Evolutionary conservation across 2,888 invertebrate genomes (phyloP), one percentile per base, ranked within the genome.

Genomic region (Tanytarsus gracilentus): DNA sequence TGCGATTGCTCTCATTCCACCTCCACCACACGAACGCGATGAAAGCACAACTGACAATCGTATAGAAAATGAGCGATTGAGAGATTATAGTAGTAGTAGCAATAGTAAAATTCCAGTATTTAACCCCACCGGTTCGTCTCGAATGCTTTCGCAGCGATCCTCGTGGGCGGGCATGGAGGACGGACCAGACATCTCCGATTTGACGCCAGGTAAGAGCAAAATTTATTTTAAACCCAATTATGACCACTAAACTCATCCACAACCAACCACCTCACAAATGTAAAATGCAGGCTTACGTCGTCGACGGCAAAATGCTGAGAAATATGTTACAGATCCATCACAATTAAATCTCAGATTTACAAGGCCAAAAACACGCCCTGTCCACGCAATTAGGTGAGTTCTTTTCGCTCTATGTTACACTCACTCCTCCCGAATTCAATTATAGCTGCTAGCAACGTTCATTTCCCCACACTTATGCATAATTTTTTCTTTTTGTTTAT

Each of bases 281-380:
- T 56, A 23, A 23, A 18, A 36, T 27, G 11, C 18, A 68, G 88
- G 87, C 44, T 75, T 91, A 36, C 79, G 90, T 18, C 78, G 85
- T 40, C 79, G 91, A 29, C 83, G 88, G 66, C 82, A 87, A 66
- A 83, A 83, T 44, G 77, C 77, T 62, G 90, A 90, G 64, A 92
- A 92, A 75, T 91, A 91, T 75, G 86, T 90, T 25, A 84, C 85
- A 26, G 91, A 91, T 76, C 86, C 87, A 63, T 83, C 86, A 63
- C 88, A 91, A 70, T 75, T 90, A 67, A 87, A 88, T 74, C 78
- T 90, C 67, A 79, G 87, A 63, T 89, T 89, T 76, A 84, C 85
- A 68, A 76, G 89, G 65, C 85, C 84, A n/a, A 68, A 80, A 62
- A 77, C 78, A 65, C 69, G 74, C 55, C 70, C 68, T 49, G 65